Evolutionary conservation across 2,797 vertebrate genomes (phyloP).

Genomic region (Spondyliosoma cantharus): DNA sequence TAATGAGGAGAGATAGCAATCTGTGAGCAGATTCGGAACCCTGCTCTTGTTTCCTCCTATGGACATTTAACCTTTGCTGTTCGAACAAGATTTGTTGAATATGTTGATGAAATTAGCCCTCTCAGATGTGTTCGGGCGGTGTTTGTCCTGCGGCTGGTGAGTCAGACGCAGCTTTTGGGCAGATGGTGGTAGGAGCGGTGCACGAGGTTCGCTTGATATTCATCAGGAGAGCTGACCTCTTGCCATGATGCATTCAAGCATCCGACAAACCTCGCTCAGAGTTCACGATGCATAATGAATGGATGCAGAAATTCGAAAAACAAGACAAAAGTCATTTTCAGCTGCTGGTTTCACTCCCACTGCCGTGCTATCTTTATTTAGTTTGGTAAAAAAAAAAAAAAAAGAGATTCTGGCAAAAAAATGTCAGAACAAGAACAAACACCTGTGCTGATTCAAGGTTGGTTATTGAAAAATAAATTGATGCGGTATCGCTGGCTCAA

Average conservation of each 20-base stretch:
- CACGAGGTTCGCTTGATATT: conserved; percentile 82
- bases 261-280: conserved; percentile 46
- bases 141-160: conserved; percentile 76
- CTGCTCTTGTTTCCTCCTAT: conserved; percentile 65
- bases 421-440: conserved; percentile 14
- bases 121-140: conserved; percentile 56
- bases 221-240: conserved; percentile 80
- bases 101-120: conserved; percentile 87
- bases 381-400: conserved; percentile 24
- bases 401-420: conserved; percentile 12
- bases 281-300: conserved; percentile 81
- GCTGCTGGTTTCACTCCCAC: conserved; percentile 13
- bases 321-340: conserved; percentile 61
- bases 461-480: conserved; percentile 10
- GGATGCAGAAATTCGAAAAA: conserved; percentile 70
- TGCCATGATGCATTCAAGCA: conserved; percentile 67
- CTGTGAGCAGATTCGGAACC: conserved; percentile 50
- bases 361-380: neutral
- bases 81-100: conserved; percentile 78
- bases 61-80: conserved; percentile 75
- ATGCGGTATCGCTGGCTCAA: neutral
- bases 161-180: conserved; percentile 72
- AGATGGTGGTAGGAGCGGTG: conserved; percentile 81
- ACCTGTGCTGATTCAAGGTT: conserved; percentile 18
- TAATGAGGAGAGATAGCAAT: conserved; percentile 74